A percentile compares a stretch with the other conserved stretches of the same genome.
These are phyloP conservation scores for Meleagris gallopavo DNA, from an alignment of 2,113 vertebrate species.

Conservation along the genomic window DNA sequence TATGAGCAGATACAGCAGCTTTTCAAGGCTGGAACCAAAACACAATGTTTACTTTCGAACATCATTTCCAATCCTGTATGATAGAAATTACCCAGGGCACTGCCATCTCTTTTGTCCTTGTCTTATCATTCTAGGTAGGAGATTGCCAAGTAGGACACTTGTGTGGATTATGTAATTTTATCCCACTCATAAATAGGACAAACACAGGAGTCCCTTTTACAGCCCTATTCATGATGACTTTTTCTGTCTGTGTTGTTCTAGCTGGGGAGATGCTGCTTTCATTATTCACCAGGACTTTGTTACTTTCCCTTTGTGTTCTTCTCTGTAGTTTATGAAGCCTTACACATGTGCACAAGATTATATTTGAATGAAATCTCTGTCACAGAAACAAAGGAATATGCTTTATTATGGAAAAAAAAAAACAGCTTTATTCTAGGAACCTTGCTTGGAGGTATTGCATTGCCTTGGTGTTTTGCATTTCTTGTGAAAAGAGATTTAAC, in stretches of 20 bases:
- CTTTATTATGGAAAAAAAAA: neutral
- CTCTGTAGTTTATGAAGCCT: neutral
- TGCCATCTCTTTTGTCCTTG: conserved; percentile 38
- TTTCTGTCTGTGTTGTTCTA: neutral
- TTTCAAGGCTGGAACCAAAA: neutral
- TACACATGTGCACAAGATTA: neutral
- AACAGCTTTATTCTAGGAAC: neutral
- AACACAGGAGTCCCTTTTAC: conserved; percentile 5
- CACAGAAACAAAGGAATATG: neutral
- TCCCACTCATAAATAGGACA: conserved; percentile 53
- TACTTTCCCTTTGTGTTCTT: neutral
- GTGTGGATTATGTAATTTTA: conserved; percentile 39
- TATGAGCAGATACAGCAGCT: neutral
- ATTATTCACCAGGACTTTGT: neutral
- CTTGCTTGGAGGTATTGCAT: no score
- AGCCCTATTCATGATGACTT: neutral
- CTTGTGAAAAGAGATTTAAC: neutral
- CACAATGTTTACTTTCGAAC: neutral
- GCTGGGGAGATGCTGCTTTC: neutral
- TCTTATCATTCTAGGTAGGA: conserved; percentile 12
- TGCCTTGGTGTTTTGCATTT: neutral
- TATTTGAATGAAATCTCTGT: neutral
- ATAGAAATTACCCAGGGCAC: neutral
- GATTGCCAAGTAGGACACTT: conserved; percentile 40
- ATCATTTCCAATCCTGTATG: neutral